Base-by-base conservation (phyloP, 2,888 invertebrate genomes). In the Loripinus fragilis region DNA sequence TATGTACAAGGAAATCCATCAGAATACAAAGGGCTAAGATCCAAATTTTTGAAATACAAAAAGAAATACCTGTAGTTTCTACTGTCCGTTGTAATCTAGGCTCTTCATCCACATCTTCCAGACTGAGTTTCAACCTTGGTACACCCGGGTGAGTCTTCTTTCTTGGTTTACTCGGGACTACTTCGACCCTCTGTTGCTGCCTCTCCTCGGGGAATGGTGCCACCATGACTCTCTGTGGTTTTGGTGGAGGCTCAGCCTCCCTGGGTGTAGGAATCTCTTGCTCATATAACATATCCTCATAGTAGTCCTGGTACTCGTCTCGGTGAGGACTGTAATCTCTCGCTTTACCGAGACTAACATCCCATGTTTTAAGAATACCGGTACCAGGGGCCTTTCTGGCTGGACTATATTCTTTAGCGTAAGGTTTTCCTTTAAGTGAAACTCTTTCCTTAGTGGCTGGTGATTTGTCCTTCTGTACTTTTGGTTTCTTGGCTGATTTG, bases 1-100 rank as follows among this genome's bases (percentile, higher is more conserved):
- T n/a, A n/a, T n/a, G n/a, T n/a, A n/a, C n/a, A n/a, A n/a, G n/a
- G n/a, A n/a, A n/a, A n/a, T n/a, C n/a, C n/a, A n/a, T n/a, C n/a
- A n/a, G n/a, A n/a, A n/a, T n/a, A n/a, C n/a, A n/a, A n/a, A n/a
- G n/a, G n/a, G n/a, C n/a, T n/a, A n/a, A n/a, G n/a, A n/a, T n/a
- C n/a, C n/a, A n/a, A n/a, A n/a, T n/a, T n/a, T n/a, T n/a, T n/a
- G n/a, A n/a, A n/a, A n/a, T n/a, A n/a, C n/a, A n/a, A n/a, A n/a
- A n/a, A n/a, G n/a, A n/a, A n/a, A n/a, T 70, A 81, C 86, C 86
- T 69, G 85, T 85, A 48, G 86, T 86, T 69, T 79, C 79, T 33
- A 60, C 64, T 38, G 79, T 71, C 0, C 38, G 71, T 41, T 71
- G 71, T 12, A 74, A 28, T 30, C 52, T 25, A 28, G 75, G 71